Evolutionary conservation across 2,888 invertebrate species (phyloP), one percentile per base, ranked within the genome.

Genomic region (Temnothorax rugatulus): DNA sequence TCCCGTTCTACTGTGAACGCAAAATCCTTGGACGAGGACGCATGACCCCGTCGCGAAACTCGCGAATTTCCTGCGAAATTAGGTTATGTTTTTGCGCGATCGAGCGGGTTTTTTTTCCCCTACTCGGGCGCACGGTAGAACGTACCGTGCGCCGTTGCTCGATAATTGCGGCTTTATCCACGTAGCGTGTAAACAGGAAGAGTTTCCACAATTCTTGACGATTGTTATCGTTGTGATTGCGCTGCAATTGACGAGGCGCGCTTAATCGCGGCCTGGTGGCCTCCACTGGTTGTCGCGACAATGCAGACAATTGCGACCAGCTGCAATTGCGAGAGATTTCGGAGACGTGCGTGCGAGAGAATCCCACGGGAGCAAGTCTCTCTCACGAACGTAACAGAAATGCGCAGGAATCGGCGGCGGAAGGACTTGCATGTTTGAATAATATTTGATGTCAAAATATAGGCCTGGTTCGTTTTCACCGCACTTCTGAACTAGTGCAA

Each of bases 71-170:
- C n/a, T 21, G 1, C 11, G 47, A 25, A 81, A 71, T 71, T 47
- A 71, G 71, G 79, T 81, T 81, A 81, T 59, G 79, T 81, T 81
- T 61, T 81, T 47, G 7, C 25, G 59, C 34, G 47, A 29, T 29
- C 29, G 29, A 47, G 34, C 18, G 44, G 66, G 7, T 44, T 47
- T 21, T 8, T 41, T 68, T 25, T 18, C 7, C 0, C 21, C 0
- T 4, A 4, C 11, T 44, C 29, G 13, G 7, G 41, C 38, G 7
- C 41, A 2, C 8, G 13, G 21, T 11, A 8, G 59, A 15, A 47
- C 29, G 29, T 29, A 29, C 13, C 13, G 34, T 11, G 21, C 21
- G 29, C 11, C 38, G 73, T 21, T 21, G 47, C 25, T 61, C 59
- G 71, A 71, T 71, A 71, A 71, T 61, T 25, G 38, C 73, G 38